Percentiles rank a stretch among this genome's conserved stretches.
Evolutionary conservation across 2,113 vertebrate genomes (phyloP).

Genomic region (Miniopterus natalensis): DNA sequence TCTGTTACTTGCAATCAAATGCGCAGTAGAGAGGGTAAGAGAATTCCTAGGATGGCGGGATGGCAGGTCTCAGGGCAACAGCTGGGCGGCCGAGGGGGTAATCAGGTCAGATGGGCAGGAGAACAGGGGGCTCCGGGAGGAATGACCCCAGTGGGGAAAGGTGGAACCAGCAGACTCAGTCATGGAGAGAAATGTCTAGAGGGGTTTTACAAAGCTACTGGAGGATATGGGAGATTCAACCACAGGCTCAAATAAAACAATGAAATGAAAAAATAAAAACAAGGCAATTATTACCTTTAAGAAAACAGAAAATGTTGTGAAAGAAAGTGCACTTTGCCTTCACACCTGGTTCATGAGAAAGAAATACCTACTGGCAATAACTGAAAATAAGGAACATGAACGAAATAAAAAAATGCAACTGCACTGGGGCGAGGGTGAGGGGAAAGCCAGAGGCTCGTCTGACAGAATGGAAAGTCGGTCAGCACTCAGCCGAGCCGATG

Average conservation of each 20-base stretch:
- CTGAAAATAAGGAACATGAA: background rate
- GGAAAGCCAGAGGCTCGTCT: background rate
- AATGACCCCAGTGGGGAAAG: background rate
- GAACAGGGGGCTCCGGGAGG: background rate
- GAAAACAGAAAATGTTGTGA: background rate
- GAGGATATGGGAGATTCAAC: background rate
- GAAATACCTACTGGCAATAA: background rate
- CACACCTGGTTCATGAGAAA: background rate
- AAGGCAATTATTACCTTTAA: background rate
- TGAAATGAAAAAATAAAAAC: background rate
- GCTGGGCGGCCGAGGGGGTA: background rate
- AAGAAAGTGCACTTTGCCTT: conserved; percentile 42
- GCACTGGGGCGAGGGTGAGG: background rate
- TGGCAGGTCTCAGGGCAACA: background rate
- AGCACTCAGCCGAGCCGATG: background rate
- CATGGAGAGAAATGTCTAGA: background rate
- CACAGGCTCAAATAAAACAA: background rate
- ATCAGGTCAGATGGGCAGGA: background rate
- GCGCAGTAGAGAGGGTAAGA: background rate
- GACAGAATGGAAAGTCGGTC: background rate
- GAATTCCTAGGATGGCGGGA: background rate
- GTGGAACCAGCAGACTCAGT: background rate
- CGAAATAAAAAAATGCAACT: background rate
- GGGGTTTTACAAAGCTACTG: background rate
- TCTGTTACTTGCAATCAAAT: background rate